phyloP scores from a whole-genome alignment of 2,888 invertebrate genomes.

The Abrostola tripartita region DNA sequence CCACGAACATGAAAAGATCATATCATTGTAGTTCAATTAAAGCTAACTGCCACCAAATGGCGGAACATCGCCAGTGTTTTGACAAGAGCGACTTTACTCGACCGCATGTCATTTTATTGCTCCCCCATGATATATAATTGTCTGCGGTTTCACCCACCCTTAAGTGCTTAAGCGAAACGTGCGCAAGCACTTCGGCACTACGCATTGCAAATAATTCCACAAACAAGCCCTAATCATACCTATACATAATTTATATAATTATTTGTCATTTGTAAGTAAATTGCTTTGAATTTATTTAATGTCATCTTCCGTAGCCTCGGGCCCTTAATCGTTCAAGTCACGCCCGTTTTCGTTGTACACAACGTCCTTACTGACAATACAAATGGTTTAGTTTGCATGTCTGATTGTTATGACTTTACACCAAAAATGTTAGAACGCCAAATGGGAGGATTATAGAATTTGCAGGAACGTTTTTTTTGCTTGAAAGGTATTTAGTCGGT shows the following conservation, averaged over 20 bases:
- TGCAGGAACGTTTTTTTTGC: too few relatives aligned
- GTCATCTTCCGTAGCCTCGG: constrained; percentile 70
- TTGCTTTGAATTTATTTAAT: constrained; percentile 67
- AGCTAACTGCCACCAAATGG: constrained; percentile 60
- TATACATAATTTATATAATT: constrained; percentile 71
- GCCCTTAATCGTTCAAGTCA: constrained; percentile 52
- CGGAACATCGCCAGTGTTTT: constrained; percentile 57
- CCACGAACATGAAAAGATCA: constrained; percentile 13
- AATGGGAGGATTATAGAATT: too few relatives aligned
- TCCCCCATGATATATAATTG: constrained; percentile 72
- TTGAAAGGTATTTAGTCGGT: too few relatives aligned
- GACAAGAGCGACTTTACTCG: constrained; percentile 64
- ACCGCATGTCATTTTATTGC: constrained; percentile 73
- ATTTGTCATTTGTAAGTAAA: constrained; percentile 68
- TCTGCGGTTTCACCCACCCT: constrained; percentile 74
- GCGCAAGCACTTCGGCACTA: constrained; percentile 62
- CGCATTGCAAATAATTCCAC: constrained; percentile 70
- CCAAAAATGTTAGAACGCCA: too few relatives aligned
- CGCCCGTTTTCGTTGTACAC: constrained; percentile 27
- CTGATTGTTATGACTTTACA: not conserved
- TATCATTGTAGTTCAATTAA: constrained; percentile 35
- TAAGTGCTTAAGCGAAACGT: constrained; percentile 75
- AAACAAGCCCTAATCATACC: constrained; percentile 68
- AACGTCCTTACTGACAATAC: constrained; percentile 15
- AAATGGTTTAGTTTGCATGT: not conserved